Conservation (phyloP, 1,140 invertebrate genomes). For the Drosophila serrata region DNA sequence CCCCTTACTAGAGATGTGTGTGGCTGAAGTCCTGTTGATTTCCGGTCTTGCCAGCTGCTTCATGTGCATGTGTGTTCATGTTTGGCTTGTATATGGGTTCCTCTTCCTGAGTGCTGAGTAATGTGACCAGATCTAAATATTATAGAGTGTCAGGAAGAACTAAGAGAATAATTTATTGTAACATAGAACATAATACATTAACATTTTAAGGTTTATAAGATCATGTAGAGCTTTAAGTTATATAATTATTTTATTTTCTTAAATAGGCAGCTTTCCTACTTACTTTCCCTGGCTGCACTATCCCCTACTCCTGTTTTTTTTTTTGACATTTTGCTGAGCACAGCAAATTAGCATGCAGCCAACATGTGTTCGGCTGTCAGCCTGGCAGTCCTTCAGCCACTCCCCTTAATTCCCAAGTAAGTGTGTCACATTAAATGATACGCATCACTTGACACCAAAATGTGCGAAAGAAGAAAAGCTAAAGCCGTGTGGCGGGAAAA, state of each 20-base stretch:
- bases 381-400: slow-evolving; percentile 1
- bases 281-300: background rate
- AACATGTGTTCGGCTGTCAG: slow-evolving; percentile 74
- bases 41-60: slow-evolving; percentile 34
- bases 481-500: background rate
- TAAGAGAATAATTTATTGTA: background rate
- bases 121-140: slow-evolving; percentile 10
- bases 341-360: slow-evolving; percentile 73
- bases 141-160: background rate
- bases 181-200: background rate
- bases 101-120: slow-evolving; percentile 32
- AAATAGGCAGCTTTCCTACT: background rate
- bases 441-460: slow-evolving; percentile 82
- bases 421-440: slow-evolving; percentile 82
- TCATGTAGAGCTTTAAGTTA: too few relatives aligned
- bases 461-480: slow-evolving; percentile 40
- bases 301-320: slow-evolving; percentile 4
- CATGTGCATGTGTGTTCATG: slow-evolving; percentile 15
- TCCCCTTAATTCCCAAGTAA: slow-evolving; percentile 25
- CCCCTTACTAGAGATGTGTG: background rate
- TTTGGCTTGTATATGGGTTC: slow-evolving; percentile 33
- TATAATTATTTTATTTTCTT: background rate
- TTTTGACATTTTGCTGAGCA: slow-evolving; percentile 61
- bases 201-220: too few relatives aligned
- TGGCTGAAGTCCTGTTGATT: slow-evolving; percentile 50